Base-by-base conservation (phyloP, 2,888 invertebrate species). In the Folsomia candida region DNA sequence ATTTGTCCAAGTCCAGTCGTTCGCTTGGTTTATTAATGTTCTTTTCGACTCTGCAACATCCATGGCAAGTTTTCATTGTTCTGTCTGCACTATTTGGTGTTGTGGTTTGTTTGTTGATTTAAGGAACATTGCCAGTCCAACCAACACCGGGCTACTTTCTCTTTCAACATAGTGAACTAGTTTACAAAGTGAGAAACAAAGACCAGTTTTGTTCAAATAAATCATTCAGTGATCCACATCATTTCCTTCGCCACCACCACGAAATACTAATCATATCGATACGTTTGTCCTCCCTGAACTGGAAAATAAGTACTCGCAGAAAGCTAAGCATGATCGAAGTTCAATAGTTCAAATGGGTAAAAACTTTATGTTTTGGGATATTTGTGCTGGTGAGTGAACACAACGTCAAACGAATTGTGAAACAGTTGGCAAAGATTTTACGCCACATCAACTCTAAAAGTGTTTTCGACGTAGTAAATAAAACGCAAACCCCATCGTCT, bases 11-110 rank as follows among this genome's bases (percentile, higher is more conserved):
- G 14, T 37, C 37, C 37, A 37, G 54, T 54, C n/a, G n/a, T n/a
- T n/a, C n/a, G n/a, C n/a, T 54, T 54, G 54, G 54, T 54, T 54
- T 54, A 54, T 54, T 54, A 54, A 54, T 54, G 54, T n/a, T n/a
- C 54, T 54, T 54, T 54, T 54, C 20, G 4, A 54, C 54, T 54
- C 14, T 37, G 37, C 37, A 14, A 54, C 54, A 54, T 54, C 54
- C n/a, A n/a, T 54, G 54, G 20, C 22, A 18, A 54, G 37, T 37
- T 37, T 37, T 14, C 37, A 37, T n/a, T n/a, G n/a, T n/a, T n/a
- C 37, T 9, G 37, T 14, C 37, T 14, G 37, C 14, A 14, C 37
- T 14, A 37, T 37, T 37, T 37, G 14, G 37, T 37, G 37, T n/a
- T n/a, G n/a, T n/a, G n/a, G n/a, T n/a, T n/a, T n/a, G 37, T 37